A percentile compares a stretch with the other conserved stretches of the same genome.
Evolutionary conservation across 2,113 vertebrate genomes (phyloP).

Genomic region (Petromus typicus): DNA sequence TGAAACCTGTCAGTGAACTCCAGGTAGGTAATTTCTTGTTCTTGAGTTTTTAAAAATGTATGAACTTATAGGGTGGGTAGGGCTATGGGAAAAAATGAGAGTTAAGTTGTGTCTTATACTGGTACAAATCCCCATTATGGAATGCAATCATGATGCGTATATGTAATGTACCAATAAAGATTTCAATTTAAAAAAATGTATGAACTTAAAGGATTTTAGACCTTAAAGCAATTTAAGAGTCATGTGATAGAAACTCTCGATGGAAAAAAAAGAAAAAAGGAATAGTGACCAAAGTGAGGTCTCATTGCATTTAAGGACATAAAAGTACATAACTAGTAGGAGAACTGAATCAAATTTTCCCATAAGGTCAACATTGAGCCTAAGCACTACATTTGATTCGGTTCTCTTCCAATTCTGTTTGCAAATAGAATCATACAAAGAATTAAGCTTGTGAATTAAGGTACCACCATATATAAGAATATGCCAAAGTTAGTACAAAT

Average conservation of each 20-base stretch:
- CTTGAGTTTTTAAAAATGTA: conserved; percentile 10
- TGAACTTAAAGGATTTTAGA: not conserved
- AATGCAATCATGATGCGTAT: too few relatives aligned
- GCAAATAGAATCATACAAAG: not conserved
- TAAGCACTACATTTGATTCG: not conserved
- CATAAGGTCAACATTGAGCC: not conserved
- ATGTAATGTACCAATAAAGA: too few relatives aligned
- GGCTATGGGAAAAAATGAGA: too few relatives aligned
- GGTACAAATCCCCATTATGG: too few relatives aligned
- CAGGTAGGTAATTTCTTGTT: not conserved
- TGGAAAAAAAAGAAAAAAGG: conserved; percentile 41
- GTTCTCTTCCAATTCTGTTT: not conserved
- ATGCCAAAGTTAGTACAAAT: not conserved
- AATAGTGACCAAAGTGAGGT: not conserved
- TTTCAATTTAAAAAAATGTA: too few relatives aligned
- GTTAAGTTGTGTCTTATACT: too few relatives aligned
- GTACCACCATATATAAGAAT: not conserved
- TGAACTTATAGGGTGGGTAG: not conserved
- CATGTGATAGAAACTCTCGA: not conserved
- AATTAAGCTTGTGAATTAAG: not conserved
- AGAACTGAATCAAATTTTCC: not conserved
- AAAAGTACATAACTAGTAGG: not conserved
- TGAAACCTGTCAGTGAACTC: not conserved
- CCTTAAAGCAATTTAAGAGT: not conserved
- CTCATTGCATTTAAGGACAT: not conserved